Evolutionary conservation across 2,888 invertebrate genomes (phyloP).

Genomic region (Tubulanus polymorphus): DNA sequence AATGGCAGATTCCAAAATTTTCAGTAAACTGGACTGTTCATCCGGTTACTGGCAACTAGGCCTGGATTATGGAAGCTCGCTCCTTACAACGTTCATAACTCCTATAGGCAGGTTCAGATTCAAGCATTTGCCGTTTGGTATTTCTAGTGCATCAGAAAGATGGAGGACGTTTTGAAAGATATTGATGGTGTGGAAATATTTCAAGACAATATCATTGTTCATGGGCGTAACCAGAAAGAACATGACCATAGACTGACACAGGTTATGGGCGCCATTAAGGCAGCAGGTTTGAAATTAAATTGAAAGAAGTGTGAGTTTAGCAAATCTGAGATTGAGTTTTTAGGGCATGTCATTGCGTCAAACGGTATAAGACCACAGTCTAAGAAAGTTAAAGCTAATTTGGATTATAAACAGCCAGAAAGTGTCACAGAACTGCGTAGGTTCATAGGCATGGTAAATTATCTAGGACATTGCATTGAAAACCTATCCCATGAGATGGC

Average conservation of each 20-base stretch:
- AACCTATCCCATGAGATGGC: too few species aligned
- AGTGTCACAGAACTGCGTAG: conserved; percentile 18
- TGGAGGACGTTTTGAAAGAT: conserved; percentile 14
- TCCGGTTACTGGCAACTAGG: conserved; percentile 17
- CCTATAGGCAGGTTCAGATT: conserved; percentile 15
- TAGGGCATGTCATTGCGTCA: conserved; percentile 20
- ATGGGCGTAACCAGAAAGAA: conserved; percentile 14
- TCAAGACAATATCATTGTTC: conserved; percentile 22
- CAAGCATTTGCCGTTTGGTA: conserved; percentile 14
- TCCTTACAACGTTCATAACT: conserved; percentile 17
- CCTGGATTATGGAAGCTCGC: conserved; percentile 10
- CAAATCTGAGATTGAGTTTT: conserved; percentile 9
- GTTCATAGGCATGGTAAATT: conserved; percentile 22
- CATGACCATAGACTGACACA: conserved; percentile 15
- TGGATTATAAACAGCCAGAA: conserved; percentile 13
- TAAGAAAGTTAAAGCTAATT: conserved; percentile 18
- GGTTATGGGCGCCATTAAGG: conserved; percentile 6
- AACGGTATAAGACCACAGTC: conserved; percentile 19
- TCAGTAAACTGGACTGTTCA: conserved; percentile 15
- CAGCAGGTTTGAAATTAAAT: conserved; percentile 14
- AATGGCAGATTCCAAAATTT: conserved; percentile 12
- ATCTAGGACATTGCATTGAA: conserved; percentile 17
- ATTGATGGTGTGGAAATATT: conserved; percentile 10
- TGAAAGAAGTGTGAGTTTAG: conserved; percentile 14
- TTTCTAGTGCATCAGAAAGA: conserved; percentile 16